Evolutionary conservation across 2,113 vertebrate genomes (phyloP).

Genomic region (Pygoscelis antarcticus): DNA sequence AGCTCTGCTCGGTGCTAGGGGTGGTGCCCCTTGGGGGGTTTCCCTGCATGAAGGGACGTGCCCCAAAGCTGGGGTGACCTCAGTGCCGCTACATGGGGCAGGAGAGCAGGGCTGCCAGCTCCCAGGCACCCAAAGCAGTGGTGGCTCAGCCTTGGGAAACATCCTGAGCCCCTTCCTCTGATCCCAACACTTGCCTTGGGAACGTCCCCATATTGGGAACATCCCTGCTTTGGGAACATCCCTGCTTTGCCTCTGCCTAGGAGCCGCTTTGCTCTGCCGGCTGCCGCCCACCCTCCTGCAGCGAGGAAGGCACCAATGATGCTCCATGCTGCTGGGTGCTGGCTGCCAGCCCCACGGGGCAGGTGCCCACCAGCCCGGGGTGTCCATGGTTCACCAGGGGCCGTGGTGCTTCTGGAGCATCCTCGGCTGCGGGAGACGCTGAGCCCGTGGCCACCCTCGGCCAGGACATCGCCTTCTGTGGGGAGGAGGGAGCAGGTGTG

Average conservation of each 20-base stretch:
- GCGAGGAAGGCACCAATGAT: neutral
- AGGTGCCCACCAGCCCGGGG: accelerated
- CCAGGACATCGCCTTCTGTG: accelerated
- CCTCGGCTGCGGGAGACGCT: neutral
- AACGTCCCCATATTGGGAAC: neutral
- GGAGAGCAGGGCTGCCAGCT: neutral
- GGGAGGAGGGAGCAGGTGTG: neutral
- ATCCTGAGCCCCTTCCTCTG: neutral
- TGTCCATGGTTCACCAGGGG: neutral
- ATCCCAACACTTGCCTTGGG: neutral
- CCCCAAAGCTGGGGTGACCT: neutral
- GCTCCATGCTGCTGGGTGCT: accelerated
- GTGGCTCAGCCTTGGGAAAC: neutral
- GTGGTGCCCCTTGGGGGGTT: neutral
- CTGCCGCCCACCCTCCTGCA: neutral
- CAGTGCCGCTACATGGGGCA: neutral
- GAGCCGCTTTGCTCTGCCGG: accelerated
- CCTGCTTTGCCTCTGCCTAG: neutral
- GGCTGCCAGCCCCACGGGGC: neutral
- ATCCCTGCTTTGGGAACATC: neutral
- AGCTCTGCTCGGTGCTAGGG: neutral
- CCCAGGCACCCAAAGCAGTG: neutral
- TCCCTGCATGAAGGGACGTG: neutral
- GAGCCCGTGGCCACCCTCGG: accelerated
- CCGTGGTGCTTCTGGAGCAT: neutral